A percentile compares a stretch with the other conserved stretches of the same genome.
Conservation (phyloP, 2,797 vertebrate genomes). For the Pogoniulus pusillus region DNA sequence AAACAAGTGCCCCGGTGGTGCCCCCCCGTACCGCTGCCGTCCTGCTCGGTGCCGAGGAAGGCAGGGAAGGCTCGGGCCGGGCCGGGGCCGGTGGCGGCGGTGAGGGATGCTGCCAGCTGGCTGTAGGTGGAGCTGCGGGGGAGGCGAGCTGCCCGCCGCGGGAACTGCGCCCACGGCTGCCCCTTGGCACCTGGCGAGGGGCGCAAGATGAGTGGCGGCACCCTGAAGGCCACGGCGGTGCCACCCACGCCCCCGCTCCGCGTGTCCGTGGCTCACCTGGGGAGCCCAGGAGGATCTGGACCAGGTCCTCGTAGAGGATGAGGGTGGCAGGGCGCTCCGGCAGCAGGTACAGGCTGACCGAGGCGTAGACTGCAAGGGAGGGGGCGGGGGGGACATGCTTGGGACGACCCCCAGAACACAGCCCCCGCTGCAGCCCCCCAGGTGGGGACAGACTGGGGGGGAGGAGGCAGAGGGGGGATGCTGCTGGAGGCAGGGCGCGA, state of each 20-base stretch:
- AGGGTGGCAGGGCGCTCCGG: slow-evolving; percentile 93
- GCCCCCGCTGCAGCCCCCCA: too few relatives aligned
- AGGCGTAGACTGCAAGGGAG: slow-evolving; percentile 85
- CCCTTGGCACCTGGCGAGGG: slow-evolving; percentile 83
- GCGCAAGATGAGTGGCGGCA: background rate
- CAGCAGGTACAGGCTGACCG: slow-evolving; percentile 92
- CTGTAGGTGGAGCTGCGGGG: slow-evolving; percentile 87
- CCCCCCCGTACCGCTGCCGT: slow-evolving; percentile 81
- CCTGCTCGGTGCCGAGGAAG: slow-evolving; percentile 88
- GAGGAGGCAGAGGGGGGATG: background rate
- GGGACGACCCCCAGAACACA: background rate
- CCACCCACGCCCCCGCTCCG: background rate
- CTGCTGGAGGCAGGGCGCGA: background rate
- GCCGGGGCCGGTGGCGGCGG: slow-evolving; percentile 85
- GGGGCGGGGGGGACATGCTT: too few relatives aligned
- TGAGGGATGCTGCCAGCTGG: slow-evolving; percentile 88
- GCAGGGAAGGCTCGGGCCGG: slow-evolving; percentile 91
- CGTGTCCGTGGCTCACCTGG: slow-evolving; percentile 79
- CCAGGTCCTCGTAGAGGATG: slow-evolving; percentile 93
- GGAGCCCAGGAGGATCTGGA: slow-evolving; percentile 92
- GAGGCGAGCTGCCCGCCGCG: slow-evolving; percentile 87
- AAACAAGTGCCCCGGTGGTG: background rate
- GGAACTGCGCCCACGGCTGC: slow-evolving; percentile 93
- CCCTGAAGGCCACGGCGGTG: background rate
- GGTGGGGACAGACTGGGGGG: background rate